These are phyloP conservation scores for Geodia barretti DNA, from an alignment of 37 sponge, comb jelly and placozoan genomes.

Conservation along the genomic window DNA sequence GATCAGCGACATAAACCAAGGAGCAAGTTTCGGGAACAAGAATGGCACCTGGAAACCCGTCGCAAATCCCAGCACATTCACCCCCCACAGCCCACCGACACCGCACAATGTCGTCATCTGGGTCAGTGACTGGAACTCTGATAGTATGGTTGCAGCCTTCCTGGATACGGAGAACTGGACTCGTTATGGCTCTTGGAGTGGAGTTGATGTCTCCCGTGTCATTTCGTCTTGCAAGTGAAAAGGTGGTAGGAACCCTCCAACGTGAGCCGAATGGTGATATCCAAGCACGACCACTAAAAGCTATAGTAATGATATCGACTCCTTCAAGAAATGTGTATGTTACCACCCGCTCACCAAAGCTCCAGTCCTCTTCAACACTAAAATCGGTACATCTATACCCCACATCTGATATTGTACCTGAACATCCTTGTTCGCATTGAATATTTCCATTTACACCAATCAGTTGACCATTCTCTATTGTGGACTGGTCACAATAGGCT, in stretches of 20 bases:
- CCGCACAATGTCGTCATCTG: conserved; percentile 36
- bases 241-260: conserved; percentile 46
- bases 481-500: background rate
- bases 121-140: conserved; percentile 33
- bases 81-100: conserved; percentile 42
- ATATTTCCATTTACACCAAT: conserved; percentile 9
- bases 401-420: conserved; percentile 20
- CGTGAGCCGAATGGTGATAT: conserved; percentile 9
- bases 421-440: conserved; percentile 13
- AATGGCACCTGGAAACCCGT: conserved; percentile 43
- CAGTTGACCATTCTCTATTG: background rate
- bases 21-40: conserved; percentile 20
- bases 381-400: conserved; percentile 43
- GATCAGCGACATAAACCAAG: conserved; percentile 21
- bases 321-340: conserved; percentile 10
- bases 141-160: conserved; percentile 63
- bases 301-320: too few relatives aligned
- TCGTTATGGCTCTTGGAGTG: conserved; percentile 51
- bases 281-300: conserved; percentile 21
- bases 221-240: conserved; percentile 18
- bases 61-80: conserved; percentile 58
- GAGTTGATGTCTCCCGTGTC: conserved; percentile 62
- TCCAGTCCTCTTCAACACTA: conserved; percentile 52
- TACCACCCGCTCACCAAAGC: conserved; percentile 26
- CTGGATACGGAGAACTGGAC: conserved; percentile 46